These are phyloP conservation scores for Oceanites oceanicus DNA, from an alignment of 2,113 vertebrate species.

Conservation along the genomic window DNA sequence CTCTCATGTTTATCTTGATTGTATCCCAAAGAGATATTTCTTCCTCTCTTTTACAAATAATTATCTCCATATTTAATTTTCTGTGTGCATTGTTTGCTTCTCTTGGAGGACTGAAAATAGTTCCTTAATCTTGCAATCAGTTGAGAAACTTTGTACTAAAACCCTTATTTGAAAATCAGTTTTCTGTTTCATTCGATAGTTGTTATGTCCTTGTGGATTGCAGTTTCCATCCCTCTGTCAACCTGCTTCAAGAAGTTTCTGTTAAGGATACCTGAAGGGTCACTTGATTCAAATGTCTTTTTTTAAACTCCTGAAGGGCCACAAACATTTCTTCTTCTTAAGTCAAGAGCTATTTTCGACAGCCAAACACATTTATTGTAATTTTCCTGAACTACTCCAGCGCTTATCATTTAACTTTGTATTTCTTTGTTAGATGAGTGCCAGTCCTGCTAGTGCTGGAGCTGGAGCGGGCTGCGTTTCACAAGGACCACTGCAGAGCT, in stretches of 20 bases:
- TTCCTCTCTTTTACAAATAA: neutral
- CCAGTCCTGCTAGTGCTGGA: neutral
- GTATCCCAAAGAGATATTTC: neutral
- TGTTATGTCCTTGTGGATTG: neutral
- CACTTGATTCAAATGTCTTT: neutral
- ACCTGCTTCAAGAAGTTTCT: neutral
- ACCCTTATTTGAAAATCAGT: neutral
- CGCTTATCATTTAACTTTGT: neutral
- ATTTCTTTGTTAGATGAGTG: neutral
- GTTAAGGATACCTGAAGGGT: neutral
- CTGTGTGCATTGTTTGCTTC: neutral
- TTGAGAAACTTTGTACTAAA: neutral
- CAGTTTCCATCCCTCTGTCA: neutral
- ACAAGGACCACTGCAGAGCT: neutral
- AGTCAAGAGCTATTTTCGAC: neutral
- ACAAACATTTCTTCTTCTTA: neutral
- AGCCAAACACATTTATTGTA: neutral
- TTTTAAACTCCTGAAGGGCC: neutral
- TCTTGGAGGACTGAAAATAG: neutral
- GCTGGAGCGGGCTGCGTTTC: neutral
- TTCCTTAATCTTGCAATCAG: neutral
- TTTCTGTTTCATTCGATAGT: neutral
- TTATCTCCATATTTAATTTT: neutral
- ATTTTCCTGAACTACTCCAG: neutral
- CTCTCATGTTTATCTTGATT: neutral